phyloP scores from a whole-genome alignment of 1,140 invertebrate genomes.

The Conus betulinus region DNA sequence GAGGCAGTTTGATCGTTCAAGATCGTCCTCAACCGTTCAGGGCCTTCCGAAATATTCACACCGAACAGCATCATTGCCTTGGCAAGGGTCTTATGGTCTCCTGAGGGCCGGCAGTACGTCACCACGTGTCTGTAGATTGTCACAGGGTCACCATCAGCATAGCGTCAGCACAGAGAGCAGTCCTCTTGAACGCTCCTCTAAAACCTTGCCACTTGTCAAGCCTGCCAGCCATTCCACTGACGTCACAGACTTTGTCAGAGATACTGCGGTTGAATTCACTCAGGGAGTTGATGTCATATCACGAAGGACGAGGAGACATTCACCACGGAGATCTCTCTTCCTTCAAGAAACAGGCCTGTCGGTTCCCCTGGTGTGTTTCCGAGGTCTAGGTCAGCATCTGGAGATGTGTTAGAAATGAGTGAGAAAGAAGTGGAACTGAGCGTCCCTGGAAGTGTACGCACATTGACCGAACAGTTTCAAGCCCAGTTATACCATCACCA shows the following conservation, averaged over 20 bases:
- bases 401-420: slow-evolving; percentile 1
- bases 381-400: not conserved
- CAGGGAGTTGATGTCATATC: not conserved
- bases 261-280: not conserved
- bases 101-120: not conserved
- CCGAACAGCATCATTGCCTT: slow-evolving; percentile 10
- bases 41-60: not conserved
- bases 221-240: slow-evolving; percentile 32
- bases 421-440: slow-evolving; percentile 5
- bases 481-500: slow-evolving; percentile 15
- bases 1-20: not conserved
- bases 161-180: not conserved
- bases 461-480: slow-evolving; percentile 31
- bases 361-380: not conserved
- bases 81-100: not conserved
- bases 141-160: not conserved
- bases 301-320: not conserved
- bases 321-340: slow-evolving; percentile 4
- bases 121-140: not conserved
- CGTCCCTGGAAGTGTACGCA: slow-evolving; percentile 17
- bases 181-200: not conserved
- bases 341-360: not conserved
- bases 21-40: not conserved
- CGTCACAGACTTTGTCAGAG: slow-evolving; percentile 17
- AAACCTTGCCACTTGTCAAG: slow-evolving; percentile 9